Base-by-base conservation (phyloP, 2,797 vertebrate genomes). In the Xenentodon cancila region DNA sequence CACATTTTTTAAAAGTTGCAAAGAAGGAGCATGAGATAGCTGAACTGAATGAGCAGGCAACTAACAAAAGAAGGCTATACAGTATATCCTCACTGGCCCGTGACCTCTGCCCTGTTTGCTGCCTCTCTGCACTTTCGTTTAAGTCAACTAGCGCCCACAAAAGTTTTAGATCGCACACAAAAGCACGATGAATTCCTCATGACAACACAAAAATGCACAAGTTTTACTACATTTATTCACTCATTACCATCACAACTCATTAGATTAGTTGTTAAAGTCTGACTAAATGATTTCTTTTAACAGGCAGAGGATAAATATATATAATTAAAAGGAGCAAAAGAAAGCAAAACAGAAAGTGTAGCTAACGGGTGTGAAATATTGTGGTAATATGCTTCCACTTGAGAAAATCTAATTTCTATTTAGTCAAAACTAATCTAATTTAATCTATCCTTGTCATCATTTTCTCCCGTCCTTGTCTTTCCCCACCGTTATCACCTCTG, bases 321-420 rank as follows among this genome's bases (percentile, higher is more conserved):
- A 55, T 69, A 46, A 69, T 76, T 75, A 79, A 49, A 30, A 27
- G 45, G 8, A 51, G 60, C 53, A 52, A 44, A 52, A 4, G 44
- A 50, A 58, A 68, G 67, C 30, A n/a, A 62, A 62, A 62, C 54
- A 42, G 69, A 12, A 59, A 73, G 61, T 53, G 47, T 17, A 52
- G 70, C 44, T 53, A 59, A 57, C 47, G 1, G 48, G 16, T 34
- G 44, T 50, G 71, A 73, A 62, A 63, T 67, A 60, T 77, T 56
- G 68, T 74, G 69, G 55, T 59, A 34, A 71, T 60, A 59, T 58
- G 27, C 72, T 70, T 69, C 82, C 75, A 20, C 30, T 71, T 5
- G 44, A 64, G 71, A 72, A 69, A 55, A 81, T 73, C 67, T 79
- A 34, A 84, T 84, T 85, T 84, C 74, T 77, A 86, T 75, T 84